Evolutionary conservation across 2,888 invertebrate species (phyloP).

Genomic region (Ormyrus thymus): DNA sequence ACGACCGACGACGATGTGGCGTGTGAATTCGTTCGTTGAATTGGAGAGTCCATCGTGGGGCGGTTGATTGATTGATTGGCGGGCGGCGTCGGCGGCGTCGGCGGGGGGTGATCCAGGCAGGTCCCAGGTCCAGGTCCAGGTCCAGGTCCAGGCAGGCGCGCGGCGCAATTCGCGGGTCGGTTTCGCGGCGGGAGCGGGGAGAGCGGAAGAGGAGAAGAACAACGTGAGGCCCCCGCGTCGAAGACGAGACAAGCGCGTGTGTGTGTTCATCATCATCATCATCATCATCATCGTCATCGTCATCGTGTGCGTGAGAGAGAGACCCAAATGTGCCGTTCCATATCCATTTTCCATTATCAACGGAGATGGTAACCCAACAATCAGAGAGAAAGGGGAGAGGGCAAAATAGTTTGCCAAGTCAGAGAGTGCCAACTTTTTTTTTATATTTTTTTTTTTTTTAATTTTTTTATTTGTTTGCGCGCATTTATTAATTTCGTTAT

Average conservation of each 20-base stretch:
- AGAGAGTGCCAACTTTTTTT: conserved; percentile 73
- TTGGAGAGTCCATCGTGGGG: too few species aligned
- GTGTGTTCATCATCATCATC: conserved; percentile 61
- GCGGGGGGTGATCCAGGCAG: too few species aligned
- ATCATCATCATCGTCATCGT: conserved; percentile 64
- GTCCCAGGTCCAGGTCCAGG: too few species aligned
- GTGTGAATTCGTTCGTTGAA: too few species aligned
- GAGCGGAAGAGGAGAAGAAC: conserved; percentile 55
- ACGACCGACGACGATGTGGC: neutral
- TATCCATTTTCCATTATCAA: conserved; percentile 61
- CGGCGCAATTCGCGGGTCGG: conserved; percentile 46
- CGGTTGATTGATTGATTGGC: too few species aligned
- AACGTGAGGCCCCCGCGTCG: conserved; percentile 50
- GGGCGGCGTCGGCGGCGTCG: too few species aligned
- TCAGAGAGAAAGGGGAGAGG: conserved; percentile 81
- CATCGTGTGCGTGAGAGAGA: conserved; percentile 56
- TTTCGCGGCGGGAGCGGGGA: conserved; percentile 66
- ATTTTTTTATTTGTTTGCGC: conserved; percentile 49
- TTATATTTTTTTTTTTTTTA: conserved; percentile 58
- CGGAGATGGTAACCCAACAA: conserved; percentile 79
- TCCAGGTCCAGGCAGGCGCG: conserved; percentile 40
- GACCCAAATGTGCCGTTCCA: conserved; percentile 54
- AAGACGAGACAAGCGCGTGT: conserved; percentile 52
- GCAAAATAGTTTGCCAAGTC: conserved; percentile 82
- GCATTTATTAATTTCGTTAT: conserved; percentile 36